These are phyloP conservation scores for Sipunculus nudus DNA, from an alignment of 2,888 invertebrate genomes.

Conservation along the genomic window DNA sequence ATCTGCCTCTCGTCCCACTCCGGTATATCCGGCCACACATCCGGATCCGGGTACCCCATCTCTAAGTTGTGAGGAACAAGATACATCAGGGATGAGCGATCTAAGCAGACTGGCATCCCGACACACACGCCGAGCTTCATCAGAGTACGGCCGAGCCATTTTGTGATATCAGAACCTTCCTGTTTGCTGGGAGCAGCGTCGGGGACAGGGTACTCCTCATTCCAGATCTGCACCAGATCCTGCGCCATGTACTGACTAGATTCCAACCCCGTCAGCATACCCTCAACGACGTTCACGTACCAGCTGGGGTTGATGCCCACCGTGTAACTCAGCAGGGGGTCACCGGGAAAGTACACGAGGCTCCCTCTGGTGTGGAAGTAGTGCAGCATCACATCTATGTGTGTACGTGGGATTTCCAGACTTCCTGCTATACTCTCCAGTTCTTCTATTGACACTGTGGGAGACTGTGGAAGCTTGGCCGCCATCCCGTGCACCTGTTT, in stretches of 20 bases:
- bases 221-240: constrained; percentile 32
- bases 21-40: constrained; percentile 46
- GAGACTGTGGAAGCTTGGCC: constrained; percentile 36
- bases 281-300: constrained; percentile 38
- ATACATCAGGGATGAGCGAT: too few species aligned
- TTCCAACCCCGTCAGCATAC: constrained; percentile 33
- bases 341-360: constrained; percentile 41
- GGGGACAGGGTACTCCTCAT: too few species aligned
- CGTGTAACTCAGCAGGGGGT: constrained; percentile 35
- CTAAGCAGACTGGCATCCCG: too few species aligned
- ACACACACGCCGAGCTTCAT: too few species aligned
- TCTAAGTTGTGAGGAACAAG: constrained; percentile 42
- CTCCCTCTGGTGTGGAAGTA: constrained; percentile 45
- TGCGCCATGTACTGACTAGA: constrained; percentile 14
- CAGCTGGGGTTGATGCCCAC: constrained; percentile 45
- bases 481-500: constrained; percentile 38
- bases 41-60: constrained; percentile 36
- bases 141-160: too few species aligned
- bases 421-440: constrained; percentile 42
- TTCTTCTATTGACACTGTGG: constrained; percentile 42
- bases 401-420: constrained; percentile 39
- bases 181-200: too few species aligned
- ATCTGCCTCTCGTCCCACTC: constrained; percentile 49
- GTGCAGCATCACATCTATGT: constrained; percentile 34
- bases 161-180: too few species aligned